A percentile compares a stretch with the other conserved stretches of the same genome.
Conservation (phyloP, 2,797 vertebrate species). For the Hoplostethus mediterraneus region DNA sequence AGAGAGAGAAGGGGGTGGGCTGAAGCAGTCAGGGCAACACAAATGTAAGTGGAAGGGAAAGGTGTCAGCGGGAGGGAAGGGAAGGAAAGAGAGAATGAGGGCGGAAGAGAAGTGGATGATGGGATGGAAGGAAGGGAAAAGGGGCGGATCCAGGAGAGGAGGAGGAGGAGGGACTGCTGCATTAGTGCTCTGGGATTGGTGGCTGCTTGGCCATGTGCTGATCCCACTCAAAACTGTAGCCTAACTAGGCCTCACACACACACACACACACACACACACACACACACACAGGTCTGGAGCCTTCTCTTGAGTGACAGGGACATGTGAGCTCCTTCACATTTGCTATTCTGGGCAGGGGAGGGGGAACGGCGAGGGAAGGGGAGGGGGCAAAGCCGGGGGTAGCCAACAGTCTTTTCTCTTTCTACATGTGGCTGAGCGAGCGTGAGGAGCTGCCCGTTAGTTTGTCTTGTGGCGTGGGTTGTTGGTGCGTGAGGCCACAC, state of each 20-base stretch:
- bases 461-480: constrained; percentile 55
- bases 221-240: constrained; percentile 66
- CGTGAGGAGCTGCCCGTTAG: constrained; percentile 63
- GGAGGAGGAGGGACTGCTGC: constrained; percentile 23
- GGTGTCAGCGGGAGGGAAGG: constrained; percentile 43
- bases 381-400: constrained; percentile 46
- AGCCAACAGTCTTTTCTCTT: constrained; percentile 64
- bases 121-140: constrained; percentile 1
- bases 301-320: constrained; percentile 82
- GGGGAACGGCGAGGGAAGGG: constrained; percentile 42
- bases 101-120: constrained; percentile 33
- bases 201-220: constrained; percentile 49
- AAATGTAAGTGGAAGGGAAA: constrained; percentile 39
- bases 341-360: constrained; percentile 82
- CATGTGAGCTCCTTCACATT: constrained; percentile 83
- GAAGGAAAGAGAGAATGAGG: not conserved
- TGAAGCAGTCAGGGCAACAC: constrained; percentile 4
- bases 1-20: not conserved
- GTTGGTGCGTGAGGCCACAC: constrained; percentile 35
- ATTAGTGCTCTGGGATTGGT: constrained; percentile 62
- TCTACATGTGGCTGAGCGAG: constrained; percentile 58
- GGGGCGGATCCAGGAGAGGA: not conserved
- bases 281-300: constrained; percentile 38
- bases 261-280: constrained; percentile 30
- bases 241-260: constrained; percentile 60